A percentile compares a stretch with the other conserved stretches of the same genome.
Conservation (phyloP, 2,113 vertebrate species). For the Charina bottae region DNA sequence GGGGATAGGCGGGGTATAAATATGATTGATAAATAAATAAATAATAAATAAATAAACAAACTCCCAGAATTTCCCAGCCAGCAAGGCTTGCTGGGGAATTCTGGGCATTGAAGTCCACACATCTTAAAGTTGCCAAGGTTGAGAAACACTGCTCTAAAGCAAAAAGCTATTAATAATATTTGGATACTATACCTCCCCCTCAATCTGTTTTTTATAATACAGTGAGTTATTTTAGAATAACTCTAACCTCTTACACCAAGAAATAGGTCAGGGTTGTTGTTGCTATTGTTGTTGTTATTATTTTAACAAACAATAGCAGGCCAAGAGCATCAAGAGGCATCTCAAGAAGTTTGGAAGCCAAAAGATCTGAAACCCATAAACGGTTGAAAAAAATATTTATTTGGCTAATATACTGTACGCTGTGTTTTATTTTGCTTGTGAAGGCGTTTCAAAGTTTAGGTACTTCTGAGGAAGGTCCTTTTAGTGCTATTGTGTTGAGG, state of each 20-base stretch:
- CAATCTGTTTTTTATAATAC: background rate
- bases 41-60: too few relatives aligned
- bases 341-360: background rate
- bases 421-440: too few relatives aligned
- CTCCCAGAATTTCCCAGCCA: too few relatives aligned
- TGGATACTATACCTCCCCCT: background rate
- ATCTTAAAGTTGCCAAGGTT: too few relatives aligned
- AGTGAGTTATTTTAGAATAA: background rate
- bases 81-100: too few relatives aligned
- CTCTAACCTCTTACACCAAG: background rate
- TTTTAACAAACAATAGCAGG: background rate
- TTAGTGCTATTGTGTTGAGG: background rate
- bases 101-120: too few relatives aligned
- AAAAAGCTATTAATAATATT: background rate
- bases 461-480: too few relatives aligned
- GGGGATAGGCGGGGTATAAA: too few relatives aligned
- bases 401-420: background rate
- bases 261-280: background rate
- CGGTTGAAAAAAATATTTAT: background rate
- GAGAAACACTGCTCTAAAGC: background rate
- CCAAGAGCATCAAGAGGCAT: background rate
- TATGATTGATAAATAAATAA: too few relatives aligned
- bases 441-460: too few relatives aligned
- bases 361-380: background rate
- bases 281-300: background rate